Conservation (phyloP, 2,113 vertebrate species). For the Eolophus roseicapilla region DNA sequence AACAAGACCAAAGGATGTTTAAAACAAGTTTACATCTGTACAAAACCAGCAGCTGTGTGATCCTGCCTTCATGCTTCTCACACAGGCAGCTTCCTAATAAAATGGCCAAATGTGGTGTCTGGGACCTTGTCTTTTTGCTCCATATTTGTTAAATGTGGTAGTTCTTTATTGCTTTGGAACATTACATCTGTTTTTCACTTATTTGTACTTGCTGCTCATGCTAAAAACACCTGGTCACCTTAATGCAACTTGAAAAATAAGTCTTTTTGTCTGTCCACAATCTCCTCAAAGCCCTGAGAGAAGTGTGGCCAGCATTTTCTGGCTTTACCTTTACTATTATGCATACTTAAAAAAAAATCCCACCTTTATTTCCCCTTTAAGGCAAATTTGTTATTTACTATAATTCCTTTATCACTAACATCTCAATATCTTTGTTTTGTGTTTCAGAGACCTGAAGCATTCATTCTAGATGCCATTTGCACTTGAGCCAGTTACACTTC, state of each 20-base stretch:
- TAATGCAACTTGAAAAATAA: not conserved
- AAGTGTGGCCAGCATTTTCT: not conserved
- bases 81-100: not conserved
- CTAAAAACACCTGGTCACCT: not conserved
- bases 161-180: not conserved
- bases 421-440: not conserved
- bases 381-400: not conserved
- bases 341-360: not conserved
- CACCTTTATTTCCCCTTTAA: not conserved
- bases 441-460: constrained; percentile 7
- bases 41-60: not conserved
- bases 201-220: not conserved
- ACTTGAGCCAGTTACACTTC: not conserved
- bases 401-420: not conserved
- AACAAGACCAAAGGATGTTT: not conserved
- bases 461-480: not conserved
- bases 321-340: not conserved
- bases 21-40: not conserved
- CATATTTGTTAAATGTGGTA: not conserved
- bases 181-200: not conserved
- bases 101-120: not conserved
- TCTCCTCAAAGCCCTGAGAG: not conserved
- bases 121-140: not conserved
- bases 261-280: not conserved
- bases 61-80: not conserved